A percentile compares a stretch with the other conserved stretches of the same genome.
Conservation (phyloP, 2,113 vertebrate species). For the Oryctolagus cuniculus region DNA sequence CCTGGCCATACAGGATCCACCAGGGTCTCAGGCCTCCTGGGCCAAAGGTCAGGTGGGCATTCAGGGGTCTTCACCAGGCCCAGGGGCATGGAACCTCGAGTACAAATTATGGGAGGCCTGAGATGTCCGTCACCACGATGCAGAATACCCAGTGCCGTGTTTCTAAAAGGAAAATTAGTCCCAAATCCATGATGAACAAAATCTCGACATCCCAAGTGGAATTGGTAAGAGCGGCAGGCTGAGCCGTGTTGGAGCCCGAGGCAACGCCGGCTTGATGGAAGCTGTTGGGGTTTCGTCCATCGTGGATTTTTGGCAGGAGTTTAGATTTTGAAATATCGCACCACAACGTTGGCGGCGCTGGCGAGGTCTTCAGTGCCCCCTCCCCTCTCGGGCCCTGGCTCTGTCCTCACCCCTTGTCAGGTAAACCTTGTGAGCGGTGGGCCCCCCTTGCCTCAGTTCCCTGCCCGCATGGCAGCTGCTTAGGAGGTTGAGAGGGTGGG, state of each 20-base stretch:
- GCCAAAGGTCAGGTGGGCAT: not conserved
- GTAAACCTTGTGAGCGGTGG: not conserved
- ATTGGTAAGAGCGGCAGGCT: not conserved
- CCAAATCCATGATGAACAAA: constrained; percentile 47
- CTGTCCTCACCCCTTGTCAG: not conserved
- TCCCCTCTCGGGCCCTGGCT: not conserved
- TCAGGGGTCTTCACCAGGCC: not conserved
- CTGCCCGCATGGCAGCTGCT: not conserved
- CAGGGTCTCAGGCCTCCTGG: not conserved
- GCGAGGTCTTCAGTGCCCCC: not conserved
- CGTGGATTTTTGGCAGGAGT: not conserved
- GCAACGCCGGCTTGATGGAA: constrained; percentile 27
- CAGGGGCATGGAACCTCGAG: not conserved
- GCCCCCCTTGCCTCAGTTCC: not conserved
- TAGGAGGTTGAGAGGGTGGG: not conserved
- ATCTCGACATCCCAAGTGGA: constrained; percentile 9
- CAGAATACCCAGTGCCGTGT: not conserved
- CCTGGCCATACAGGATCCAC: not conserved
- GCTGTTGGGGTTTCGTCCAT: constrained; percentile 1
- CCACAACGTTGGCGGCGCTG: not conserved
- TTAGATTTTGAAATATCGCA: not conserved
- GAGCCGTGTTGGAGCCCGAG: not conserved
- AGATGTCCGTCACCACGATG: not conserved
- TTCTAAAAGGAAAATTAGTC: constrained; percentile 33
- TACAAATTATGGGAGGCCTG: not conserved